Conservation (phyloP, 2,797 vertebrate species). For the Brachyrhaphis roseni region DNA sequence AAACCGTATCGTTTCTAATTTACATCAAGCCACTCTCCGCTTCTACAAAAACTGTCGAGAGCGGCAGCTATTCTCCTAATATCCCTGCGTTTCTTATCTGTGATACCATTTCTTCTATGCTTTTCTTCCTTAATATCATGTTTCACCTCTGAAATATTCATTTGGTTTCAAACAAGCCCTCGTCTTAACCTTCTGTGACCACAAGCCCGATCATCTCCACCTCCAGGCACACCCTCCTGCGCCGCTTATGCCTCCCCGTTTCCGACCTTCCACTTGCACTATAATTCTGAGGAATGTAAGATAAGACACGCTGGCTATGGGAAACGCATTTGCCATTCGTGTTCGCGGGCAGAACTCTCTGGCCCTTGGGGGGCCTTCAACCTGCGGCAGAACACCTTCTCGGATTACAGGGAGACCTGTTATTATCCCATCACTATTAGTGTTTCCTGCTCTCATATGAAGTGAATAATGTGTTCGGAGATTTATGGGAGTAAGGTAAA, state of each 20-base stretch:
- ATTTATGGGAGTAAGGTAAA: slow-evolving; percentile 64
- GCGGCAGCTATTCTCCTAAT: slow-evolving; percentile 62
- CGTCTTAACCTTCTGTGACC: slow-evolving; percentile 36
- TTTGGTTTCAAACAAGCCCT: slow-evolving; percentile 72
- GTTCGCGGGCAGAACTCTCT: slow-evolving; percentile 47
- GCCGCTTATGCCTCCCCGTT: slow-evolving; percentile 50
- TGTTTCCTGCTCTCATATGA: slow-evolving; percentile 58
- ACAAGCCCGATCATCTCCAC: slow-evolving; percentile 19
- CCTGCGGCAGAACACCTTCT: slow-evolving; percentile 64
- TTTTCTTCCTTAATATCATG: slow-evolving; percentile 64
- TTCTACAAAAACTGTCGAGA: slow-evolving; percentile 67
- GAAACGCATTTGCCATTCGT: slow-evolving; percentile 71
- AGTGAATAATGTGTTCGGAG: slow-evolving; percentile 64
- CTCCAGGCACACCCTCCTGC: slow-evolving; percentile 32
- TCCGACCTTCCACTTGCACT: slow-evolving; percentile 51
- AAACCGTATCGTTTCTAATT: slow-evolving; percentile 36
- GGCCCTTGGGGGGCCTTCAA: slow-evolving; percentile 49
- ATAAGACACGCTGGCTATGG: slow-evolving; percentile 59
- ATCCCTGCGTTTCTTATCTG: slow-evolving; percentile 42
- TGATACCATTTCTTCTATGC: slow-evolving; percentile 51
- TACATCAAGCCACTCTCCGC: slow-evolving; percentile 44
- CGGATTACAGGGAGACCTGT: slow-evolving; percentile 55
- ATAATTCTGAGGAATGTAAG: slow-evolving; percentile 78
- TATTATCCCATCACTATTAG: slow-evolving; percentile 67
- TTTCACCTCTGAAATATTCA: slow-evolving; percentile 82